These are phyloP conservation scores for Daboia siamensis DNA, from an alignment of 2,113 vertebrate genomes.

Conservation along the genomic window DNA sequence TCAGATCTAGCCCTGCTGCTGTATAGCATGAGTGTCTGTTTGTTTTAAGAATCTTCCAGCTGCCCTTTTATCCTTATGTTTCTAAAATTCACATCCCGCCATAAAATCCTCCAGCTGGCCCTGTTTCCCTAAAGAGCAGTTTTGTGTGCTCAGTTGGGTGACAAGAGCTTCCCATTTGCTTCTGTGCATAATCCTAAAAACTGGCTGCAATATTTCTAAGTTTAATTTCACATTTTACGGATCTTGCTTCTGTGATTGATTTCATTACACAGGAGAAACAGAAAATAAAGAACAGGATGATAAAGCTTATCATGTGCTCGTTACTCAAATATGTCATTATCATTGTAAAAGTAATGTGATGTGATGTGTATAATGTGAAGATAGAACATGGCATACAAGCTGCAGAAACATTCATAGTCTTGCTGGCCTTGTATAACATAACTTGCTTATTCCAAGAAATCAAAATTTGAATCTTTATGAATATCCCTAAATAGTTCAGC, in stretches of 20 bases:
- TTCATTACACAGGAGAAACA: not conserved
- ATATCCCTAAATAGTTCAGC: not conserved
- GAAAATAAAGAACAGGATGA: not conserved
- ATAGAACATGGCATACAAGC: not conserved
- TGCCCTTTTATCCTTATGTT: conserved; percentile 12
- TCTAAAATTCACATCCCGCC: conserved; percentile 17
- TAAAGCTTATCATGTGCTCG: not conserved
- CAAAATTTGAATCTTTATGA: not conserved
- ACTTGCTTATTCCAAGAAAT: not conserved
- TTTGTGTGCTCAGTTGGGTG: conserved; percentile 15
- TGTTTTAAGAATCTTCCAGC: conserved; percentile 20
- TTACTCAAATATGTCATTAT: not conserved
- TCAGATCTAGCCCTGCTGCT: not conserved
- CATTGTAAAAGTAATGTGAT: not conserved
- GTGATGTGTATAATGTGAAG: not conserved
- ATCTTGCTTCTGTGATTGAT: not conserved
- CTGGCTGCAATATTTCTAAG: not conserved
- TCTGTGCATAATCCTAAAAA: conserved; percentile 1
- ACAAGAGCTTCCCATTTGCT: not conserved
- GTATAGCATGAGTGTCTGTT: not conserved
- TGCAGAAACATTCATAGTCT: not conserved
- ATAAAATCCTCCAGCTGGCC: conserved; percentile 20
- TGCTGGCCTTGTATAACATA: conserved; percentile 14
- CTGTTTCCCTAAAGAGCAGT: not conserved
- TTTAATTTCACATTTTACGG: not conserved